Evolutionary conservation across 2,113 vertebrate species (phyloP), one percentile per base, ranked within the genome.

Genomic region (Otolemur garnettii): DNA sequence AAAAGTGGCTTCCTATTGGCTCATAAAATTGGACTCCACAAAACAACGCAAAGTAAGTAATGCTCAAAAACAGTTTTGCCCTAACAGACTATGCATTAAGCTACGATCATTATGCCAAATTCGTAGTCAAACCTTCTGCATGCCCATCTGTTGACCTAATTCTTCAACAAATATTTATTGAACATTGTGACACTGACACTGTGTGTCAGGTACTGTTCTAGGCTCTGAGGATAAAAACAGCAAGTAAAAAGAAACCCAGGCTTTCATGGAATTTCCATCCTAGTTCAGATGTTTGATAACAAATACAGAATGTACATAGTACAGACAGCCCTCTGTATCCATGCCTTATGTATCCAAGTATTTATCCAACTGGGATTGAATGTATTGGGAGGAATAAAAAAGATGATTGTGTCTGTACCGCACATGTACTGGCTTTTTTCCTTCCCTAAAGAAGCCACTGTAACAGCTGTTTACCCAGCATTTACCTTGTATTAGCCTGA

Each of bases 1-100:
- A 98, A 99, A 99, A 98, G 99, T 99, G 84, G 99, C 99, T 90
- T 99, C 99, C 42, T 99, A 99, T 92, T 99, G 99, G 99, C 98
- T 99, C 72, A 99, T 99, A 97, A 99, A 99, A 98, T 97, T 99
- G 98, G 99, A 99, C 97, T 99, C 99, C 83, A 98, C 98, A 91
- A 99, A 99, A 98, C 99, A 99, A 96, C 98, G 99, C 92, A 99
- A 99, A 99, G 99, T 99, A 96, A 99, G 99, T 98, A 35, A 78
- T 53, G 0, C 17, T 1, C 12, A 42, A 18, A 69, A 94, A 94
- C 0, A 55, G 17, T 79, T 91, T 88, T 74, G 19, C 6, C 57
- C 33, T 85, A 87, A 83, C 13, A 7, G 8, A 14, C 68, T 75
- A 55, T 57, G 1, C 71, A 71, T 95, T 74, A 87, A 92, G 38